These are phyloP conservation scores for Acronicta aceris DNA, from an alignment of 2,888 invertebrate genomes.

Conservation along the genomic window DNA sequence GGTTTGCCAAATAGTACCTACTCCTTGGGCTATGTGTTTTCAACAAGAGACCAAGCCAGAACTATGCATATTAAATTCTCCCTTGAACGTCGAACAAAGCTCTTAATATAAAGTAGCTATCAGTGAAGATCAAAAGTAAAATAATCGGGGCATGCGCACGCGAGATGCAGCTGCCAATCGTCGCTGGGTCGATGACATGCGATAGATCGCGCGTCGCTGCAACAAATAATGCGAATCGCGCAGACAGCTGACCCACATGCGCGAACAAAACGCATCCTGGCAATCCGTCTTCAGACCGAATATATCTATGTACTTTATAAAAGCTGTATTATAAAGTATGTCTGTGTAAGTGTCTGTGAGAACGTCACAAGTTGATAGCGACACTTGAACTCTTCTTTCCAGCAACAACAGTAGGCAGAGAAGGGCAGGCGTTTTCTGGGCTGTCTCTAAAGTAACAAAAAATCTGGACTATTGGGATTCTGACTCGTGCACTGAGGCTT, in stretches of 20 bases:
- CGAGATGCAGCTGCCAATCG: conserved; percentile 6
- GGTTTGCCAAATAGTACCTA: too few species aligned
- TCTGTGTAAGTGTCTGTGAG: neutral
- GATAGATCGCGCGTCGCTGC: conserved; percentile 1
- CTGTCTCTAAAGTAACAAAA: too few species aligned
- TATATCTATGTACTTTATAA: neutral
- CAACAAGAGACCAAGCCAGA: too few species aligned
- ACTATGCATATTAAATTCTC: too few species aligned
- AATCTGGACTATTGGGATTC: too few species aligned
- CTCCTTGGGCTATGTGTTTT: too few species aligned
- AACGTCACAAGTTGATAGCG: too few species aligned
- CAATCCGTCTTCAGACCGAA: neutral
- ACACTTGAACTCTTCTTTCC: too few species aligned
- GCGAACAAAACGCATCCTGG: neutral
- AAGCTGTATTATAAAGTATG: neutral
- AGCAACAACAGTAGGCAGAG: too few species aligned
- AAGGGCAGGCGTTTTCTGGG: too few species aligned
- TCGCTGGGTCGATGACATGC: conserved; percentile 2
- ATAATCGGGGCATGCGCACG: neutral
- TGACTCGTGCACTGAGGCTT: too few species aligned
- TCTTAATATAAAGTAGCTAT: neutral
- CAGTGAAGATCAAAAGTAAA: neutral
- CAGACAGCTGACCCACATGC: conserved; percentile 6
- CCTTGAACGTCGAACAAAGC: neutral
- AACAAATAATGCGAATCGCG: neutral